Percentiles rank a stretch among this genome's conserved stretches.
Evolutionary conservation across 2,113 vertebrate genomes (phyloP).

Genomic region (Odontesthes bonariensis): DNA sequence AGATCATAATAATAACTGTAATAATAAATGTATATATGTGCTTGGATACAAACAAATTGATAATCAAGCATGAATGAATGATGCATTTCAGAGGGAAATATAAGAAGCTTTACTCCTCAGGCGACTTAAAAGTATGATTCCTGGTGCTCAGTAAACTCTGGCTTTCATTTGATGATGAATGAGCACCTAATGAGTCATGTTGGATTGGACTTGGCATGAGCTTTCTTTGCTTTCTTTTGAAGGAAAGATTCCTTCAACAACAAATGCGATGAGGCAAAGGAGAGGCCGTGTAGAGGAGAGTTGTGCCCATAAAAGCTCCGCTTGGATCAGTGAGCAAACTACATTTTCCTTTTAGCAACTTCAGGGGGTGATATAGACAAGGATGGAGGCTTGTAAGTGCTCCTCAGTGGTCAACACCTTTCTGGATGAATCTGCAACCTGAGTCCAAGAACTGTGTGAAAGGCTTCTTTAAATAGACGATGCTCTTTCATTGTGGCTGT

Average conservation of each 20-base stretch:
- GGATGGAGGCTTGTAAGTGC: conserved; percentile 14
- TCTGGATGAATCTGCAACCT: conserved; percentile 7
- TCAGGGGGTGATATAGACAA: conserved; percentile 27
- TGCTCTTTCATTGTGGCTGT: not conserved
- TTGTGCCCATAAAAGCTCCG: conserved; percentile 6
- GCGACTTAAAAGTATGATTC: conserved; percentile 28
- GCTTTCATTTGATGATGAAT: conserved; percentile 53
- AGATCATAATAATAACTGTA: not conserved
- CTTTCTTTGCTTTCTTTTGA: conserved; percentile 1
- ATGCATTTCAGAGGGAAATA: conserved; percentile 49
- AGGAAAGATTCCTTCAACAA: conserved; percentile 13
- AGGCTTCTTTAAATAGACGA: conserved; percentile 10
- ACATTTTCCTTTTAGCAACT: conserved; percentile 65
- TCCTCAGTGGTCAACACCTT: conserved; percentile 30
- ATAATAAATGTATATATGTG: too few relatives aligned
- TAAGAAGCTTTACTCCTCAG: conserved; percentile 54
- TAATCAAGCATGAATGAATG: too few relatives aligned
- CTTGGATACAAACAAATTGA: too few relatives aligned
- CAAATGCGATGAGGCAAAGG: not conserved
- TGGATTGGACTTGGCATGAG: conserved; percentile 27
- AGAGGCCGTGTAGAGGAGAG: conserved; percentile 15
- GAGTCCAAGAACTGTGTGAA: not conserved
- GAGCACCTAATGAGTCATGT: conserved; percentile 64
- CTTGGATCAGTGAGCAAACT: conserved; percentile 59
- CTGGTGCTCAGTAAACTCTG: conserved; percentile 20